A percentile compares a stretch with the other conserved stretches of the same genome.
Conservation (phyloP, 92 coral and sea anemone genomes). For the Bergia sp. region DNA sequence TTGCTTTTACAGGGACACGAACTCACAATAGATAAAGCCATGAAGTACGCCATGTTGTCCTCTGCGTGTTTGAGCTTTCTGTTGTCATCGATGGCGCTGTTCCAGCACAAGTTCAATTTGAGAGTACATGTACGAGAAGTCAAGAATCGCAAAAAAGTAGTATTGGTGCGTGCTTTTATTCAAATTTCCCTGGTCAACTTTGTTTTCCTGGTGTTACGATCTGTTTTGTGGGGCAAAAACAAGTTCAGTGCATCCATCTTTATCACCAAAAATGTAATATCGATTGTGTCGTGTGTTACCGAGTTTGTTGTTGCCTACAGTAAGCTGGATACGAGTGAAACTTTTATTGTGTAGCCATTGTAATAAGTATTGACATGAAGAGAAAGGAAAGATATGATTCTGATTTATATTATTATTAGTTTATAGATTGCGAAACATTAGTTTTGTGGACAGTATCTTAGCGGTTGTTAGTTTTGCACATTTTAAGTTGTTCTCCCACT, state of each 20-base stretch:
- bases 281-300: conserved; percentile 31
- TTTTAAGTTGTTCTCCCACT: too few relatives aligned
- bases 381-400: too few relatives aligned
- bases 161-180: not conserved
- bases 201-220: conserved; percentile 46
- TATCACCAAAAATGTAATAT: conserved; percentile 48
- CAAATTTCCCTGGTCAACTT: conserved; percentile 44
- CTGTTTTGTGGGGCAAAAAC: conserved; percentile 33
- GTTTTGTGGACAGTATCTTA: too few relatives aligned
- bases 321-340: not conserved
- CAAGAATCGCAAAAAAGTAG: not conserved
- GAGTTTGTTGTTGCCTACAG: conserved; percentile 21
- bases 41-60: conserved; percentile 44
- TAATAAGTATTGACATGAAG: too few relatives aligned
- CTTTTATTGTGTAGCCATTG: not conserved
- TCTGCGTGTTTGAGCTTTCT: conserved; percentile 53
- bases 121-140: not conserved
- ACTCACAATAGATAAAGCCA: not conserved
- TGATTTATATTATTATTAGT: too few relatives aligned
- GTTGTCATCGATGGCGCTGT: conserved; percentile 57
- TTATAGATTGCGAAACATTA: too few relatives aligned
- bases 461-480: too few relatives aligned
- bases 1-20: conserved; percentile 41
- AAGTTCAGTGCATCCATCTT: conserved; percentile 46
- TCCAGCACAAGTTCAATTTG: conserved; percentile 43